phyloP scores from a whole-genome alignment of 2,113 vertebrate species.

The Hydropotes inermis region DNA sequence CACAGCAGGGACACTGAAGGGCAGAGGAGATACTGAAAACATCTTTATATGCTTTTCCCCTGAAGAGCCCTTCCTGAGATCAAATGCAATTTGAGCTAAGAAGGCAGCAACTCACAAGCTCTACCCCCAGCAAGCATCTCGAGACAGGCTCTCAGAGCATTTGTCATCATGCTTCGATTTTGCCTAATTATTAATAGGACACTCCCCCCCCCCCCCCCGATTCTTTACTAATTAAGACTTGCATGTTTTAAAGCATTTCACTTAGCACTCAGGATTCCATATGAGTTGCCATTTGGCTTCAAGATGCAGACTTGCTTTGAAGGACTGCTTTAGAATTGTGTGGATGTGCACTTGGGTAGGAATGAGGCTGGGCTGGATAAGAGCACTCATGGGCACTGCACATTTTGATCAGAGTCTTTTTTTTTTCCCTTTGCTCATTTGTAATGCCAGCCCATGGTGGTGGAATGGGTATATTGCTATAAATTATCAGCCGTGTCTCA shows the following conservation, averaged over 20 bases:
- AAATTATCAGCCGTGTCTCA: slow-evolving; percentile 63
- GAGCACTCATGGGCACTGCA: neutral
- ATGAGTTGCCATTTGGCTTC: slow-evolving; percentile 32
- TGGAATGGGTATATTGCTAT: slow-evolving; percentile 67
- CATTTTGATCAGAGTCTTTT: slow-evolving; percentile 31
- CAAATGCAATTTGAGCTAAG: slow-evolving; percentile 61
- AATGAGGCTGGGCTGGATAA: neutral
- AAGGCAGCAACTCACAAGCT: slow-evolving; percentile 33
- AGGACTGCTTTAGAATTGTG: neutral
- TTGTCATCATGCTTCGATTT: slow-evolving; percentile 52
- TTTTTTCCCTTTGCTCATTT: slow-evolving; percentile 61
- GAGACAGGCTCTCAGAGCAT: slow-evolving; percentile 17
- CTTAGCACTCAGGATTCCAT: slow-evolving; percentile 45
- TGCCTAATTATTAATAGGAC: slow-evolving; percentile 71
- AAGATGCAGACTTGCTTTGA: neutral
- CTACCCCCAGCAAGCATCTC: slow-evolving; percentile 38
- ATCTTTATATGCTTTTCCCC: slow-evolving; percentile 65
- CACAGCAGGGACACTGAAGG: slow-evolving; percentile 52
- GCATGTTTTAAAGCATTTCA: slow-evolving; percentile 49
- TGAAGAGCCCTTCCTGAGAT: slow-evolving; percentile 64
- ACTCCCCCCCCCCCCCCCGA: neutral
- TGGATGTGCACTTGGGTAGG: neutral
- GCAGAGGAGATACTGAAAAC: slow-evolving; percentile 47
- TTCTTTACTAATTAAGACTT: slow-evolving; percentile 65
- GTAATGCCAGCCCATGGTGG: slow-evolving; percentile 28